Percentiles rank a stretch among this genome's conserved stretches.
phyloP scores from a whole-genome alignment of 2,113 vertebrate species.

The Sinocyclocheilus maitianheensis region DNA sequence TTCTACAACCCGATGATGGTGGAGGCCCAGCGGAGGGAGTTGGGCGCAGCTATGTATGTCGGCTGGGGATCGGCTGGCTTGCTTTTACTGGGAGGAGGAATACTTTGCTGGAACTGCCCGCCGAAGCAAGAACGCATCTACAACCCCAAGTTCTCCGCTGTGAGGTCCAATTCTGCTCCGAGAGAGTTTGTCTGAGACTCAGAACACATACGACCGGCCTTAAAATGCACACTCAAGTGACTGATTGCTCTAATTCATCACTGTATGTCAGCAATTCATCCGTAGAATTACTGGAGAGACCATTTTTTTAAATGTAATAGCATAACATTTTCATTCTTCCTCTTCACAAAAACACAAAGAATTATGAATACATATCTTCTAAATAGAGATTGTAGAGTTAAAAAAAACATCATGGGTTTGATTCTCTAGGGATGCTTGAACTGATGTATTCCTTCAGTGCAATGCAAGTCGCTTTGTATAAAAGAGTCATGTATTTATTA shows the following conservation, averaged over 20 bases:
- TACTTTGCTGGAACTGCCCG: conserved; percentile 90
- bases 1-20: conserved; percentile 80
- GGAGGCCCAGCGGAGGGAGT: conserved; percentile 66
- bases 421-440: neutral
- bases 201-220: neutral
- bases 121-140: conserved; percentile 73
- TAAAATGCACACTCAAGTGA: neutral
- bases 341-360: neutral
- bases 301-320: neutral
- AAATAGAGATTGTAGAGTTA: neutral
- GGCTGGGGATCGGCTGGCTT: conserved; percentile 85
- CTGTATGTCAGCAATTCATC: neutral
- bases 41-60: conserved; percentile 86
- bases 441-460: neutral
- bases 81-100: conserved; percentile 81
- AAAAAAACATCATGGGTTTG: neutral
- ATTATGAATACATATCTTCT: neutral
- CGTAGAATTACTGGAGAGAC: neutral
- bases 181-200: conserved; percentile 69
- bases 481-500: neutral
- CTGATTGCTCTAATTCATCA: neutral
- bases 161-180: conserved; percentile 60
- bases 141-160: conserved; percentile 61
- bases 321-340: neutral
- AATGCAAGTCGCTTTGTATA: neutral